These are phyloP conservation scores for Drosophila anomalata DNA, from an alignment of 2,888 invertebrate species.

Conservation along the genomic window DNA sequence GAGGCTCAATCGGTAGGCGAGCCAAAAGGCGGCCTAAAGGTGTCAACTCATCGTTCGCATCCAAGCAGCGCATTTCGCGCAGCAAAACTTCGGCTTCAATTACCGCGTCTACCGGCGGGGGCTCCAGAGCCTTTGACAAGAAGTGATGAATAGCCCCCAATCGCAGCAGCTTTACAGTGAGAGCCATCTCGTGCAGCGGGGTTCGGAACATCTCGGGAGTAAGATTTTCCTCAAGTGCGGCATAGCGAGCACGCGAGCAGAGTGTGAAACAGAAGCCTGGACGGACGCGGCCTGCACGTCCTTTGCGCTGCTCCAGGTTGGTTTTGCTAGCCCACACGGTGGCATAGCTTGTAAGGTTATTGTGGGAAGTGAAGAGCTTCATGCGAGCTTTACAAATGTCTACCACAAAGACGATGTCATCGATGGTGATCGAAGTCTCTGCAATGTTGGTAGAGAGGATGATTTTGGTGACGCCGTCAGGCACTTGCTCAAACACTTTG, in stretches of 20 bases:
- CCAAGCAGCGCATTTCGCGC: constrained; percentile 95
- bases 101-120: constrained; percentile 98
- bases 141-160: constrained; percentile 97
- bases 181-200: constrained; percentile 96
- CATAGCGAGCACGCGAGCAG: constrained; percentile 90
- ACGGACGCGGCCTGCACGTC: constrained; percentile 97
- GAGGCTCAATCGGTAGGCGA: constrained; percentile 97
- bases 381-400: constrained; percentile 99
- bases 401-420: constrained; percentile 98
- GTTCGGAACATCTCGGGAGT: constrained; percentile 99
- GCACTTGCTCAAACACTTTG: constrained; percentile 94
- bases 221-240: constrained; percentile 92
- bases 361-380: constrained; percentile 98
- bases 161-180: constrained; percentile 93
- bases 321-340: constrained; percentile 98
- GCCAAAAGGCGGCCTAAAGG: constrained; percentile 97
- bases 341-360: constrained; percentile 99
- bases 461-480: constrained; percentile 94
- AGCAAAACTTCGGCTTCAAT: constrained; percentile 96
- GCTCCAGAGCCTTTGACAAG: constrained; percentile 97
- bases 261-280: constrained; percentile 97
- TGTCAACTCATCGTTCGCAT: constrained; percentile 93
- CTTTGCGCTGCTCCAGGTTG: constrained; percentile 94
- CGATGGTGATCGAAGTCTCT: constrained; percentile 98
- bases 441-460: constrained; percentile 99